Evolutionary conservation across 2,797 vertebrate genomes (phyloP).

Genomic region (Tokudaia muenninki): DNA sequence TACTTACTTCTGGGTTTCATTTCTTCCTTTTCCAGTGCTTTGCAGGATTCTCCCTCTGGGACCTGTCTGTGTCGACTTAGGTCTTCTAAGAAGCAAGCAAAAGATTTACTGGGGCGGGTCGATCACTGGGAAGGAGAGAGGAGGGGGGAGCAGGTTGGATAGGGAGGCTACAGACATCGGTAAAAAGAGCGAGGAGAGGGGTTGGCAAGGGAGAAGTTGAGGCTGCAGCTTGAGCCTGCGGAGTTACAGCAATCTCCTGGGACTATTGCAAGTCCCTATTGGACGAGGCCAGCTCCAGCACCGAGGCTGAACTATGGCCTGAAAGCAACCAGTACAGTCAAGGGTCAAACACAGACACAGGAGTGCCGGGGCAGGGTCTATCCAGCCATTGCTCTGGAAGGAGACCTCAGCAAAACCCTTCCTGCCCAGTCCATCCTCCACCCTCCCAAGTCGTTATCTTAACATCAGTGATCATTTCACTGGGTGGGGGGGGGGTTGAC

Average conservation of each 20-base stretch:
- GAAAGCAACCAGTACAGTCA: not conserved
- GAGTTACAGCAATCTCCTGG: not conserved
- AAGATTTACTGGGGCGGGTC: not conserved
- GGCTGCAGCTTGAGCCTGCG: not conserved
- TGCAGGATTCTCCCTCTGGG: not conserved
- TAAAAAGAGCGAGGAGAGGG: not conserved
- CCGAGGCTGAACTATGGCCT: not conserved
- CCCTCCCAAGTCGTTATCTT: not conserved
- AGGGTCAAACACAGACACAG: no score
- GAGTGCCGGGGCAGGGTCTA: not conserved
- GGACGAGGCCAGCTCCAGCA: not conserved
- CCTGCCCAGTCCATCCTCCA: not conserved
- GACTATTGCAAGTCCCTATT: not conserved
- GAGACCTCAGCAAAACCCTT: not conserved
- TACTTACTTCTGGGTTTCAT: not conserved
- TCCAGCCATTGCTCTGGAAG: not conserved
- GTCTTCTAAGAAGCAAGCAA: conserved; percentile 26
- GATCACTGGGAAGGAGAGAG: not conserved
- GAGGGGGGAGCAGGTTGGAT: no score
- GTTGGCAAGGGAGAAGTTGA: no score
- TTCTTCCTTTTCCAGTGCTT: not conserved
- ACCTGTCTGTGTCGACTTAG: not conserved
- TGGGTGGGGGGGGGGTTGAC: not conserved
- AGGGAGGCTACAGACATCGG: not conserved
- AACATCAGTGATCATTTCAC: not conserved